Evolutionary conservation across 1,140 invertebrate genomes (phyloP).

Genomic region (Platorchestia sp.): DNA sequence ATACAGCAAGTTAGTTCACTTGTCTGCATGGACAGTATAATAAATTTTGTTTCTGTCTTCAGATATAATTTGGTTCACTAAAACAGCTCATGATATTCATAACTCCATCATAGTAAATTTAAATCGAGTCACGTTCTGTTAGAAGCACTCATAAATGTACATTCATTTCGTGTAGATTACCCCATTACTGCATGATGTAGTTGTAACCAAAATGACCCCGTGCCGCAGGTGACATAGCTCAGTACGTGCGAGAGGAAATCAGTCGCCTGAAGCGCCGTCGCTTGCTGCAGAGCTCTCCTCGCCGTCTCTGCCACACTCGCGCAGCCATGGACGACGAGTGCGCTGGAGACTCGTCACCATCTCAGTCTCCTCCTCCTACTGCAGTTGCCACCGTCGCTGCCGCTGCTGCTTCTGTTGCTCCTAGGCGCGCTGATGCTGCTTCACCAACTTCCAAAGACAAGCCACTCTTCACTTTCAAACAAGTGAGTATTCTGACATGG

Average conservation of each 20-base stretch:
- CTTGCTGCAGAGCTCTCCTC: neutral
- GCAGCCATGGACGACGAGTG: constrained; percentile 12
- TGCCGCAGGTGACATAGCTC: constrained; percentile 46
- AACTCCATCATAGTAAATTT: too few relatives aligned
- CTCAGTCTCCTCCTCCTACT: constrained; percentile 32
- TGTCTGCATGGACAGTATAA: too few relatives aligned
- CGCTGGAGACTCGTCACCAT: constrained; percentile 33
- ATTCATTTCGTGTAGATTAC: neutral
- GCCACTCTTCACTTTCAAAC: constrained; percentile 57
- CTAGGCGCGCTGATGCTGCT: neutral
- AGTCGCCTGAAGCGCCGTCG: constrained; percentile 45
- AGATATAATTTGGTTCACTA: too few relatives aligned
- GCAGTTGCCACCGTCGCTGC: neutral
- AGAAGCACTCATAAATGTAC: neutral
- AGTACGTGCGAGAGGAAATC: constrained; percentile 56
- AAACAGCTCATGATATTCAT: too few relatives aligned
- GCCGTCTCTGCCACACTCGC: neutral
- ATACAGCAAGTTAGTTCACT: too few relatives aligned
- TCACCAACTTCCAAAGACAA: constrained; percentile 57
- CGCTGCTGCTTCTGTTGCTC: neutral
- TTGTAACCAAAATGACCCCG: neutral
- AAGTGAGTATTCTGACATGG: neutral
- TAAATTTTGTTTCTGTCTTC: too few relatives aligned
- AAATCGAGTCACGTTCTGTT: too few relatives aligned
- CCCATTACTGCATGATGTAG: neutral